These are phyloP conservation scores for Pteropus alecto DNA, from an alignment of 2,113 vertebrate species.

Conservation along the genomic window DNA sequence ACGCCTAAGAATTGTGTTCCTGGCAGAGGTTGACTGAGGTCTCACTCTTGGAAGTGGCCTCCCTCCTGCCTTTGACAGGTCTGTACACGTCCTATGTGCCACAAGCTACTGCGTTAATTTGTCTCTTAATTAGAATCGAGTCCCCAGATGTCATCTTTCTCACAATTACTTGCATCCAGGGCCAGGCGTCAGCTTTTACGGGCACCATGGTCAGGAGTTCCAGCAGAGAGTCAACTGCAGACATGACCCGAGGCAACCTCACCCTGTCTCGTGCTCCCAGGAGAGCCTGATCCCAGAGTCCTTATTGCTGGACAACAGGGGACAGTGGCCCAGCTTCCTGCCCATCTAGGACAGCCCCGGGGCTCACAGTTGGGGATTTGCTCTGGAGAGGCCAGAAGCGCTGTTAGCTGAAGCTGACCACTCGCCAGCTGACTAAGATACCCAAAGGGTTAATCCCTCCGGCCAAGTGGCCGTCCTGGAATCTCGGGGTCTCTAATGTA, in stretches of 20 bases:
- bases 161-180: neutral
- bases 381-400: neutral
- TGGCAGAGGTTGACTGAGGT: neutral
- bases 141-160: constrained; percentile 64
- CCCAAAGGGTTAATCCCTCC: neutral
- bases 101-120: constrained; percentile 62
- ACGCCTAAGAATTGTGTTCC: neutral
- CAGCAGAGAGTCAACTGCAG: fast-evolving
- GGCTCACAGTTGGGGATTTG: neutral
- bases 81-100: constrained; percentile 32
- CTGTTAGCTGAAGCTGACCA: neutral
- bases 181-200: neutral
- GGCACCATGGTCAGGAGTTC: fast-evolving
- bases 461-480: neutral
- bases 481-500: neutral
- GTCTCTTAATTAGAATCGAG: constrained; percentile 69
- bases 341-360: neutral
- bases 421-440: neutral
- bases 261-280: neutral
- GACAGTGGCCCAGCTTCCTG: neutral
- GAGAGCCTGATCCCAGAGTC: neutral
- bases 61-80: neutral
- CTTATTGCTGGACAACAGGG: neutral
- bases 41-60: neutral
- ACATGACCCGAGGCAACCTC: neutral